phyloP scores from a whole-genome alignment of 2,113 vertebrate species.

The Gadus macrocephalus region DNA sequence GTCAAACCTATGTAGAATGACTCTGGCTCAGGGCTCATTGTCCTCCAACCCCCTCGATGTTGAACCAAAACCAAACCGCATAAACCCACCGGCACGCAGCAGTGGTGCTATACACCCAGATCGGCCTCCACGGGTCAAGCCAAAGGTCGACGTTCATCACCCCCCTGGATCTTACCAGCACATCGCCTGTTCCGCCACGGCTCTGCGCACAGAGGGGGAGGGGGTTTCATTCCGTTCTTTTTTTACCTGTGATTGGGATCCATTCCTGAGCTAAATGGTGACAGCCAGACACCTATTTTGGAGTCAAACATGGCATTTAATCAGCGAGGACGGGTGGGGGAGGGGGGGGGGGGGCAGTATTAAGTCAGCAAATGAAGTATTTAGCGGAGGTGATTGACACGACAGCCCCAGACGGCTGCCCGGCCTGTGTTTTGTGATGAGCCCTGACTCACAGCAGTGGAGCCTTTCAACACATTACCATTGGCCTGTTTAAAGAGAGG shows the following conservation, averaged over 20 bases:
- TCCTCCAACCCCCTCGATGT: background rate
- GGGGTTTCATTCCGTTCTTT: conserved; percentile 29
- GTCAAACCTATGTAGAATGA: background rate
- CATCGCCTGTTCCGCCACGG: no score
- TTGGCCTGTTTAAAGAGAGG: no score
- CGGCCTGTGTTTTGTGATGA: conserved; percentile 52
- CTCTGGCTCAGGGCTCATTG: background rate
- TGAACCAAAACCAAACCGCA: no score
- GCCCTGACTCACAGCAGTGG: conserved; percentile 39
- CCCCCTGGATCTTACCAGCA: conserved; percentile 44
- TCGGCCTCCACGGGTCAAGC: no score
- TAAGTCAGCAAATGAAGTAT: conserved; percentile 50
- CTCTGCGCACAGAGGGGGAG: no score
- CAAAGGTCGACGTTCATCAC: conserved; percentile 47
- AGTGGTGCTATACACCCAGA: no score
- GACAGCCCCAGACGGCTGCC: conserved; percentile 46
- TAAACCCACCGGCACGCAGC: no score
- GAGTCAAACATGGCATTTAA: conserved; percentile 42
- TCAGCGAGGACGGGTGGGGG: background rate
- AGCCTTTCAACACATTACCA: no score
- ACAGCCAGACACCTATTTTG: conserved; percentile 47
- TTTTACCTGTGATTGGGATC: conserved; percentile 20
- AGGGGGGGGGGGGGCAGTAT: conserved; percentile 38
- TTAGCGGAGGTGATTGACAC: conserved; percentile 41
- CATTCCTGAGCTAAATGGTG: conserved; percentile 17